Base-by-base conservation (phyloP, 2,113 vertebrate species). In the Pygoscelis adeliae region DNA sequence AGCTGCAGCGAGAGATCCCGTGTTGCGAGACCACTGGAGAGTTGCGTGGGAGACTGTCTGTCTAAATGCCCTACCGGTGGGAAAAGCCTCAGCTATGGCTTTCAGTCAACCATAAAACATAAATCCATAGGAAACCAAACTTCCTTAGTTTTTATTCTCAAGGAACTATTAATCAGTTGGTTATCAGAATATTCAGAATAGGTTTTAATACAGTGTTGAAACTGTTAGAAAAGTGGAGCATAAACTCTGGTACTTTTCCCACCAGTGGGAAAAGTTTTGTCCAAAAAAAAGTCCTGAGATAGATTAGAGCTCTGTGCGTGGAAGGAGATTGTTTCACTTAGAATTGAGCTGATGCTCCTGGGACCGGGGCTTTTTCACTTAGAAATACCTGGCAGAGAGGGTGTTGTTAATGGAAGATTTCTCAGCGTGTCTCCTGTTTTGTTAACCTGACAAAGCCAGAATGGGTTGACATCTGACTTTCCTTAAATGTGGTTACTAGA, bases 121-220 rank as follows among this genome's bases (percentile, higher is more conserved):
- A 80, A 97, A 95, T 94, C 92, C 84, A 62, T 91, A 97, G 97
- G 93, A 97, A 97, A 91, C 82, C 89, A 65, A 94, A 85, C 97
- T 94, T 97, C 93, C 95, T 85, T 65, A 13, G 70, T 32, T 91
- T 89, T 76, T 88, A 83, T 85, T 96, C 92, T 93, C 70, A 53
- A 85, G 92, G 96, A 97, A 14, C 97, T 94, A 93, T 94, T 93
- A 72, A 96, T 97, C 95, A 96, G 92, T 49, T 85, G 90, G 92
- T 95, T 97, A 96, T 97, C 96, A 79, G 93, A 89, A 89, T 95
- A 67, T 61, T 53, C 79, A 90, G 70, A 77, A 44, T 47, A 80
- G 66, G 59, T 83, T 79, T 85, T 90, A 90, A 89, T 76, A 15
- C 44, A 36, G 80, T 72, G 92, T 84, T 95, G 90, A 95, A 96